Percentiles rank a stretch among this genome's conserved stretches.
Conservation (phyloP, 2,797 vertebrate genomes). For the Prionace glauca region DNA sequence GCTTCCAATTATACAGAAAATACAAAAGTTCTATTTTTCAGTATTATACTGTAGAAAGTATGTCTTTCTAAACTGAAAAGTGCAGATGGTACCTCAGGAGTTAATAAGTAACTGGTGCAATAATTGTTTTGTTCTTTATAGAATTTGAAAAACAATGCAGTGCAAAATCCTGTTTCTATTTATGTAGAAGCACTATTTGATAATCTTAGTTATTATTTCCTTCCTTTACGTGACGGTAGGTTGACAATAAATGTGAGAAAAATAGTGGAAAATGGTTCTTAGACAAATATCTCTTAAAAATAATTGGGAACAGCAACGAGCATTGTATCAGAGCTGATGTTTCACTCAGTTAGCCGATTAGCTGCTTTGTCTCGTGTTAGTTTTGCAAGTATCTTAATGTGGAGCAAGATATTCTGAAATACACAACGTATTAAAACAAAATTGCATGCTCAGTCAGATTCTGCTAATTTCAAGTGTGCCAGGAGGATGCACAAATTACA, state of each 20-base stretch:
- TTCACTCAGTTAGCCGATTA: background rate
- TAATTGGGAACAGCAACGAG: background rate
- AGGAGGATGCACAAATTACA: background rate
- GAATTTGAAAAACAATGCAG: slow-evolving; percentile 5
- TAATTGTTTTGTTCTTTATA: background rate
- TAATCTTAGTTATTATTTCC: background rate
- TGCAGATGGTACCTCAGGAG: background rate
- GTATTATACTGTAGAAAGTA: background rate
- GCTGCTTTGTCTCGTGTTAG: background rate
- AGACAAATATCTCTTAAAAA: background rate
- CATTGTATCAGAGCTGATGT: background rate
- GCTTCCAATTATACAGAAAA: background rate
- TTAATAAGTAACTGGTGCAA: background rate
- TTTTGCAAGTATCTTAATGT: background rate
- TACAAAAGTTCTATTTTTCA: background rate
- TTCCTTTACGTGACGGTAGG: background rate
- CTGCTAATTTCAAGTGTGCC: background rate
- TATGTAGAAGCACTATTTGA: background rate
- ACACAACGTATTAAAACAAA: background rate
- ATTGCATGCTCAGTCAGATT: background rate
- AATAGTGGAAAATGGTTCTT: background rate
- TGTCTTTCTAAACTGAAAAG: background rate
- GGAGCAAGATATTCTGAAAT: background rate
- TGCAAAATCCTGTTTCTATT: slow-evolving; percentile 15
- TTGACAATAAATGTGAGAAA: background rate